A percentile compares a stretch with the other conserved stretches of the same genome.
These are phyloP conservation scores for Aphrocallistes beatrix DNA, from an alignment of 37 sponge, comb jelly and placozoan genomes.

Conservation along the genomic window DNA sequence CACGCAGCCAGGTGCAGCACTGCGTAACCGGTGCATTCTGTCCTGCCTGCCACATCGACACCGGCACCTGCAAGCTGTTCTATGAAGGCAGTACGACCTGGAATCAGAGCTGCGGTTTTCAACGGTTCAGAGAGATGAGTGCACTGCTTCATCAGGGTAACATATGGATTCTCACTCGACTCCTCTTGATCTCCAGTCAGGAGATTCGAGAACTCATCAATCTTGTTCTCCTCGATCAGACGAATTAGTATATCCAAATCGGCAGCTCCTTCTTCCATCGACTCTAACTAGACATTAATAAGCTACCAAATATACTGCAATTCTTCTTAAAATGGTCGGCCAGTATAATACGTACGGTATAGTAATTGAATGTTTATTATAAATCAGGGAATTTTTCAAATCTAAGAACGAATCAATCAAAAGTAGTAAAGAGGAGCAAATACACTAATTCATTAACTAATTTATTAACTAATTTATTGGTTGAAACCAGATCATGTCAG, in stretches of 20 bases:
- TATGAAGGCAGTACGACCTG: neutral
- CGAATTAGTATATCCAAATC: too few relatives aligned
- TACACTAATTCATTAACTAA: neutral
- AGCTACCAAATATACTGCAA: too few relatives aligned
- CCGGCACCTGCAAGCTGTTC: neutral
- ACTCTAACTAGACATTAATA: too few relatives aligned
- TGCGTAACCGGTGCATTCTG: constrained; percentile 38
- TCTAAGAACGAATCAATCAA: too few relatives aligned
- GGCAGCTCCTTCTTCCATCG: too few relatives aligned
- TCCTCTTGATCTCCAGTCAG: neutral
- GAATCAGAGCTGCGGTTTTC: neutral
- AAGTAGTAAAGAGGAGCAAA: too few relatives aligned
- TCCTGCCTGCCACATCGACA: neutral
- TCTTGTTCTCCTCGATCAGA: neutral
- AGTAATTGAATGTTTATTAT: too few relatives aligned
- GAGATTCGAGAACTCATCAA: neutral
- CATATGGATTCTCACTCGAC: neutral
- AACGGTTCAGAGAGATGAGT: neutral
- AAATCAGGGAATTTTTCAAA: too few relatives aligned
- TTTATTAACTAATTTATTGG: too few relatives aligned
- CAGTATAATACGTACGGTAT: too few relatives aligned
- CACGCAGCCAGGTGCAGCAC: constrained; percentile 45
- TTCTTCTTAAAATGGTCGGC: too few relatives aligned
- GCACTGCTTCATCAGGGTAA: neutral
- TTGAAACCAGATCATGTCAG: too few relatives aligned